These are phyloP conservation scores for Portunus trituberculatus DNA, from an alignment of 1,140 invertebrate species.

Conservation along the genomic window DNA sequence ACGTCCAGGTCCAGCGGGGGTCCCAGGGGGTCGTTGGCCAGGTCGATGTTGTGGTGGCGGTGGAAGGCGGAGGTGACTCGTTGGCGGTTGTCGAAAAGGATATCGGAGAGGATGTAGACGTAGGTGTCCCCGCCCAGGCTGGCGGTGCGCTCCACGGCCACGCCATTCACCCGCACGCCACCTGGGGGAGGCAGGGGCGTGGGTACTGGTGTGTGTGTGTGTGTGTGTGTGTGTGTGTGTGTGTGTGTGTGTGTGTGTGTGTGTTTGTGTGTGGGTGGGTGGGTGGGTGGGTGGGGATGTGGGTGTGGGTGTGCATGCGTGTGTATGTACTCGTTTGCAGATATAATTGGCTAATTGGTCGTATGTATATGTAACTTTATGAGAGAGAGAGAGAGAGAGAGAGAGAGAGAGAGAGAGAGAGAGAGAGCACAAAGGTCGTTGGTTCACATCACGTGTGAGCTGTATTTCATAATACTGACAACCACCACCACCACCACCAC, in stretches of 20 bases:
- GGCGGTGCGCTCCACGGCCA: not conserved
- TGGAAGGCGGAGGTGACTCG: not conserved
- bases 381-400: not conserved
- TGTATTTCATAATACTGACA: no score
- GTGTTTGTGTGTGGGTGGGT: no score
- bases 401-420: not conserved
- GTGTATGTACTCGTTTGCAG: no score
- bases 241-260: no score
- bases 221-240: no score
- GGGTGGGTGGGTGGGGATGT: no score
- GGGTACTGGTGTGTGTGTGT: no score
- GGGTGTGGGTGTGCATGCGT: no score
- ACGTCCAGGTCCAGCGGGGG: slow-evolving; percentile 7
- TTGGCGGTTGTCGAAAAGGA: slow-evolving; percentile 37
- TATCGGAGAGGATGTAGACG: slow-evolving; percentile 36
- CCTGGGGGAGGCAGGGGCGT: slow-evolving; percentile 15
- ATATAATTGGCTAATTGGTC: no score
- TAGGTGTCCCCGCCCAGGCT: slow-evolving; percentile 28
- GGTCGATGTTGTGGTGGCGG: not conserved
- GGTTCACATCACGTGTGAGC: no score
- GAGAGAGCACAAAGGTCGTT: no score
- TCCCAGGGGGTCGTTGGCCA: slow-evolving; percentile 31
- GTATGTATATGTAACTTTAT: no score
- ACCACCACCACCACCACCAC: not conserved
- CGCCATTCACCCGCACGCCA: not conserved